Conservation (phyloP, 2,797 vertebrate genomes). For the Prionace glauca region DNA sequence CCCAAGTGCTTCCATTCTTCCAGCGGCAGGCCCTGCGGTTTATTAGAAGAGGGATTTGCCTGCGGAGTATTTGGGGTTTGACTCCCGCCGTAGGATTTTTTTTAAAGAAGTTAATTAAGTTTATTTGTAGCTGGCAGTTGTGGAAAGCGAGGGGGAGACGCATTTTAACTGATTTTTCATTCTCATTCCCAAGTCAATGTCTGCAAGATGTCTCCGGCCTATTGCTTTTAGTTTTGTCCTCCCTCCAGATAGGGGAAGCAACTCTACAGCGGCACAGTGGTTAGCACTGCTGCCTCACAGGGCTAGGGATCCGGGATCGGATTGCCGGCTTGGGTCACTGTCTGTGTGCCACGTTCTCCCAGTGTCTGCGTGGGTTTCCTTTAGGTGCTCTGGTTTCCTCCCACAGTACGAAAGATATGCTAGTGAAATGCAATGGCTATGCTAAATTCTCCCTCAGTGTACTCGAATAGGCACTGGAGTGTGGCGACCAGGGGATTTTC, state of each 20-base stretch:
- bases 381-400: no score
- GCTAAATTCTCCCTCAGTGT: no score
- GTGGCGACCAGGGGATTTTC: no score
- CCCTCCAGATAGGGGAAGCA: background rate
- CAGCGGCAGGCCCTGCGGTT: slow-evolving; percentile 22
- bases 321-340: no score
- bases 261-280: no score
- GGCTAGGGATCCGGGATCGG: no score
- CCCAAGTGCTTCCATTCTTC: slow-evolving; percentile 11
- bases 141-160: background rate
- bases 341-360: no score
- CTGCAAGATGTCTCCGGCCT: slow-evolving; percentile 13
- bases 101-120: slow-evolving; percentile 25
- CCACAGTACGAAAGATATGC: no score
- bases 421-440: no score
- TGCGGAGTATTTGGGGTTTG: background rate
- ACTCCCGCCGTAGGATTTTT: background rate
- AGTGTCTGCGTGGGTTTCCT: no score
- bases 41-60: slow-evolving; percentile 7
- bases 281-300: no score
- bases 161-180: background rate
- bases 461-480: no score
- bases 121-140: background rate
- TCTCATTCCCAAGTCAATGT: background rate
- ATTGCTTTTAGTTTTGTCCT: slow-evolving; percentile 41